Percentiles rank a stretch among this genome's conserved stretches.
Conservation (phyloP, 2,113 vertebrate species). For the Cyphomyrus discorhynchus region DNA sequence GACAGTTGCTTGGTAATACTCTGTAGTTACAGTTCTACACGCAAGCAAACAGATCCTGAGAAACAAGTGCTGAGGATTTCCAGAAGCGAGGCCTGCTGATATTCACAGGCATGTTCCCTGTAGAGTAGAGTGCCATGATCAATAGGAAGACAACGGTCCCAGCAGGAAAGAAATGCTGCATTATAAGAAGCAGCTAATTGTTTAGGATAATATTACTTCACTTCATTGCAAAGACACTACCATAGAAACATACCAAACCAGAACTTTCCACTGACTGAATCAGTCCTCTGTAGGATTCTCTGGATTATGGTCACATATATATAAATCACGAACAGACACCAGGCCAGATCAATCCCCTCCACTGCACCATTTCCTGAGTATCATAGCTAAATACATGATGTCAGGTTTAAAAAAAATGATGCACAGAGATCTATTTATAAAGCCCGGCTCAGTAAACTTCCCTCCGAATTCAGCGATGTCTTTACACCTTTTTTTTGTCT, state of each 20-base stretch:
- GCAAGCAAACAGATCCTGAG: not conserved
- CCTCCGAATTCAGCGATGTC: not conserved
- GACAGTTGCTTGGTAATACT: not conserved
- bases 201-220: not conserved
- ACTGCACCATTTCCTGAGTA: not conserved
- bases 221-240: not conserved
- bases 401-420: not conserved
- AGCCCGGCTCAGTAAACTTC: not conserved
- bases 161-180: not conserved
- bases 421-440: not conserved
- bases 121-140: not conserved
- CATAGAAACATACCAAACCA: not conserved
- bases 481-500: not conserved
- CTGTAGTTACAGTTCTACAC: not conserved
- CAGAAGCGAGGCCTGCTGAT: not conserved
- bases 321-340: not conserved
- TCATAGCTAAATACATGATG: not conserved
- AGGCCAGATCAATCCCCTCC: not conserved
- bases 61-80: not conserved
- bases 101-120: not conserved
- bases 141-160: not conserved
- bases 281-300: not conserved
- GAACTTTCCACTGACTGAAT: not conserved
- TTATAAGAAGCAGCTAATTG: not conserved
- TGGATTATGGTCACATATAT: not conserved